Conservation (phyloP, 2,888 invertebrate species). For the Gari tellinella region DNA sequence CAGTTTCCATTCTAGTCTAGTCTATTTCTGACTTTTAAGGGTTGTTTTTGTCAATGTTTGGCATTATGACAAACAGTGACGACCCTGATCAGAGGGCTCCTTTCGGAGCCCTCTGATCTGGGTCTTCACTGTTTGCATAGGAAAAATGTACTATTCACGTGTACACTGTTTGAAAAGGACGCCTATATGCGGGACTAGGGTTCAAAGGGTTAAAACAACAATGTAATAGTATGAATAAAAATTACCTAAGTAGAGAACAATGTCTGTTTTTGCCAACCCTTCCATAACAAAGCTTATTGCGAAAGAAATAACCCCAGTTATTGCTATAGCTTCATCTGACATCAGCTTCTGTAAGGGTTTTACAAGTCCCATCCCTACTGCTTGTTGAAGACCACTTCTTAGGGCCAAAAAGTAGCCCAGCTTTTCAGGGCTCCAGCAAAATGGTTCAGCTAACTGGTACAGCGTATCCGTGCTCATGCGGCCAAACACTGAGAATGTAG, state of each 20-base stretch:
- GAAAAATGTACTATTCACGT: too few relatives aligned
- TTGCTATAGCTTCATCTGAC: conserved; percentile 57
- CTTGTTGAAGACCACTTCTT: conserved; percentile 26
- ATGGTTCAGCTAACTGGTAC: conserved; percentile 58
- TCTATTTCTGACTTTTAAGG: too few relatives aligned
- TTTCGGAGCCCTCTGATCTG: too few relatives aligned
- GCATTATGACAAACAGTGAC: too few relatives aligned
- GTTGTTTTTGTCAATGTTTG: too few relatives aligned
- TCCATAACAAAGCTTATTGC: conserved; percentile 41
- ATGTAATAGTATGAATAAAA: too few relatives aligned
- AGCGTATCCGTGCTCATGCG: conserved; percentile 53
- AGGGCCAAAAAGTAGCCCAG: conserved; percentile 54
- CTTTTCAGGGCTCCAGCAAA: conserved; percentile 63
- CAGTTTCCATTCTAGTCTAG: too few relatives aligned
- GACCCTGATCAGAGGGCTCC: too few relatives aligned
- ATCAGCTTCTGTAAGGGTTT: conserved; percentile 50
- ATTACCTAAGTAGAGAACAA: conserved; percentile 41
- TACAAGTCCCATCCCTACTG: conserved; percentile 51
- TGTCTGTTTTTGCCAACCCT: conserved; percentile 42
- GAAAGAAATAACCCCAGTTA: conserved; percentile 50
- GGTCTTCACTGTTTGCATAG: too few relatives aligned
- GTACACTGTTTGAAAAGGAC: too few relatives aligned
- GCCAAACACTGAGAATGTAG: conserved; percentile 44
- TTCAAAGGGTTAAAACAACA: too few relatives aligned
- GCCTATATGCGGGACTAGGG: too few relatives aligned